phyloP scores from a whole-genome alignment of 2,797 vertebrate species.

The Sebastes cheni region DNA sequence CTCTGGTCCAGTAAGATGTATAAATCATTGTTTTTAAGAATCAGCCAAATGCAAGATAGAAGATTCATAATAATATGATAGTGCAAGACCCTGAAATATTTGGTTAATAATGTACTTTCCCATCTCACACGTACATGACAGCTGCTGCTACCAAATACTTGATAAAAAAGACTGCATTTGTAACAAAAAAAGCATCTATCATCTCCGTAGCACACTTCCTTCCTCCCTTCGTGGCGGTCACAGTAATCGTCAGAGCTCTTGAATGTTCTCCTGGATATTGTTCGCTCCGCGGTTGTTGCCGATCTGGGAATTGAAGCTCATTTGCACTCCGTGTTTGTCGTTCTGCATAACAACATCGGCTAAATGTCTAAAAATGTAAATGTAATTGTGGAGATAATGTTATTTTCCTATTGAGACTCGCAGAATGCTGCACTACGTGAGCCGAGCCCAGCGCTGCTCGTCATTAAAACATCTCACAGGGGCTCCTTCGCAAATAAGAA shows the following conservation, averaged over 20 bases:
- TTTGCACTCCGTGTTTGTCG: slow-evolving; percentile 37
- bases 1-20: neutral
- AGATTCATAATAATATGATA: neutral
- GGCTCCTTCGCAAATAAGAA: slow-evolving; percentile 11
- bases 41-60: neutral
- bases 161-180: neutral
- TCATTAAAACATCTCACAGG: slow-evolving; percentile 28
- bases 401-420: slow-evolving; percentile 43
- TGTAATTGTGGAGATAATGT: slow-evolving; percentile 49
- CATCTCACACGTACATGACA: neutral
- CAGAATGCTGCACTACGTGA: slow-evolving; percentile 15
- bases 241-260: neutral
- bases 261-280: slow-evolving; percentile 18
- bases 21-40: neutral
- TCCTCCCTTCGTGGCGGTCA: neutral
- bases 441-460: neutral
- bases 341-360: slow-evolving; percentile 46
- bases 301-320: slow-evolving; percentile 53
- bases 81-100: neutral
- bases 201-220: neutral
- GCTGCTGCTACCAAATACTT: neutral
- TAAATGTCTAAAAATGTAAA: slow-evolving; percentile 59
- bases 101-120: neutral
- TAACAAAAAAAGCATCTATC: neutral
- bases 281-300: neutral